A percentile compares a stretch with the other conserved stretches of the same genome.
Evolutionary conservation across 1,140 invertebrate genomes (phyloP).

Genomic region (Temnothorax curvispinosus): DNA sequence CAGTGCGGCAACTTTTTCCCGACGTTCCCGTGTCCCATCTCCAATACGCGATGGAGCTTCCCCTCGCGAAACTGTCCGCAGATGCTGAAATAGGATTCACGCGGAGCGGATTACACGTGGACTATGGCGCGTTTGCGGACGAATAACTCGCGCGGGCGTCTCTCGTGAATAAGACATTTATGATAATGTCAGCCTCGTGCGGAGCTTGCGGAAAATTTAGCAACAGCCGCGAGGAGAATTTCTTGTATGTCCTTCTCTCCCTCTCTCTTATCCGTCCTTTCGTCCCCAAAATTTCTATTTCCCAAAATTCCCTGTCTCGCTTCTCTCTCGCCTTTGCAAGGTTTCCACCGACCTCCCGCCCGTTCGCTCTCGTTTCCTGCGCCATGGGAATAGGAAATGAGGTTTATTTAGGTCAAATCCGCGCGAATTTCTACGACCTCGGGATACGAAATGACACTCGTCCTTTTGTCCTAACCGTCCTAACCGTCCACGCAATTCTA

Average conservation of each 20-base stretch:
- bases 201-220: constrained; percentile 63
- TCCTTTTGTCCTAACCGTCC: not conserved
- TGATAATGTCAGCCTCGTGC: constrained; percentile 66
- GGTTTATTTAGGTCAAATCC: constrained; percentile 67
- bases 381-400: constrained; percentile 57
- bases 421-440: not conserved
- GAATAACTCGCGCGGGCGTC: constrained; percentile 29
- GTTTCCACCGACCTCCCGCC: not conserved
- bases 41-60: not conserved
- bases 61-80: constrained; percentile 17
- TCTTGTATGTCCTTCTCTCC: not conserved
- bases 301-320: constrained; percentile 10
- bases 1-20: constrained; percentile 7
- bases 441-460: not conserved
- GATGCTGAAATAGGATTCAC: constrained; percentile 1
- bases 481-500: not conserved
- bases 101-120: constrained; percentile 33
- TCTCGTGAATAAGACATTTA: constrained; percentile 73
- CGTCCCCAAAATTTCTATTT: constrained; percentile 42
- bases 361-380: constrained; percentile 19
- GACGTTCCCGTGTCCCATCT: not conserved
- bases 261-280: not conserved
- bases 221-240: constrained; percentile 61
- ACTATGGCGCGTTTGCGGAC: constrained; percentile 39
- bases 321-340: constrained; percentile 19